These are phyloP conservation scores for Troglohyphantes excavatus DNA, from an alignment of 2,888 invertebrate species.

Conservation along the genomic window DNA sequence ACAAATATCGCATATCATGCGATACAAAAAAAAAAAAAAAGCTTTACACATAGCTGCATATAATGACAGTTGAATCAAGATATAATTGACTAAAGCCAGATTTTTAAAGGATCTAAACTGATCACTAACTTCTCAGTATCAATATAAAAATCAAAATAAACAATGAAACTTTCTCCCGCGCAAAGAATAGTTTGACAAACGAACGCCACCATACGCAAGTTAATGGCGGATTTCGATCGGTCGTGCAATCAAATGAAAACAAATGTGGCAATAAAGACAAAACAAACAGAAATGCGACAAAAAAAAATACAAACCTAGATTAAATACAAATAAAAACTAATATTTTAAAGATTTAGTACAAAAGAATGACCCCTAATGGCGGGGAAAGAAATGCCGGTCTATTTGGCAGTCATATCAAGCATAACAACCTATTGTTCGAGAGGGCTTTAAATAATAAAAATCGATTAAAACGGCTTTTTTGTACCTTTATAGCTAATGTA, in stretches of 20 bases:
- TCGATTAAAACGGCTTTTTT: not conserved
- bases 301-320: not conserved
- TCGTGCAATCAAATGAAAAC: not conserved
- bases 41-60: not conserved
- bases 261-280: not conserved
- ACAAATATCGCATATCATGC: too few species aligned
- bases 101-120: not conserved
- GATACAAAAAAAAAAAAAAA: not conserved
- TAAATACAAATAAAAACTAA: not conserved
- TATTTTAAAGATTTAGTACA: not conserved
- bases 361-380: constrained; percentile 49
- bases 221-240: constrained; percentile 77
- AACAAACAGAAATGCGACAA: not conserved
- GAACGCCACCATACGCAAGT: constrained; percentile 60
- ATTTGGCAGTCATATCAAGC: constrained; percentile 26
- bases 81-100: not conserved
- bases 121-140: not conserved
- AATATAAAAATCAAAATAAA: constrained; percentile 30
- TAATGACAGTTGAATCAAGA: not conserved
- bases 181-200: constrained; percentile 66
- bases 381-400: constrained; percentile 55
- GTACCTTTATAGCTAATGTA: not conserved
- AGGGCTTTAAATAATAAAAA: not conserved
- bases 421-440: constrained; percentile 24
- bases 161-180: constrained; percentile 42